Conservation (phyloP, 2,797 vertebrate species). For the Paramormyrops hopkinsi region DNA sequence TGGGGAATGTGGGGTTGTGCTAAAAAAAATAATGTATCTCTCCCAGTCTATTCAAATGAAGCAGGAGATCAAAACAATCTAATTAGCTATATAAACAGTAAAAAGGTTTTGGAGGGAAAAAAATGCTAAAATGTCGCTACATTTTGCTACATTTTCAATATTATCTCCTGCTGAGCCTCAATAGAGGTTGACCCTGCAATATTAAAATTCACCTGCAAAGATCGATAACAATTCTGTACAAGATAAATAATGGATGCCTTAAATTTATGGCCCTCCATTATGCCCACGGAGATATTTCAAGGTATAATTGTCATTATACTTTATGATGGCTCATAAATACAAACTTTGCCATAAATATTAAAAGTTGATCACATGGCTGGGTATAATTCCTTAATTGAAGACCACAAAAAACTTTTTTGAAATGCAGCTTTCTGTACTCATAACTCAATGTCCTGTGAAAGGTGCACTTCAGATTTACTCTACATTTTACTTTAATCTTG, state of each 20-base stretch:
- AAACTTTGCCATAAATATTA: slow-evolving; percentile 24
- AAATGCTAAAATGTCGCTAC: neutral
- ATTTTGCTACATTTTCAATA: neutral
- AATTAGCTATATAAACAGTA: neutral
- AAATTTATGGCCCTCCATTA: slow-evolving; percentile 27
- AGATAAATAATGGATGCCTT: slow-evolving; percentile 28
- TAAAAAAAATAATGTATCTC: neutral
- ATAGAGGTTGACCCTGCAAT: neutral
- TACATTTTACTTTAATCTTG: neutral
- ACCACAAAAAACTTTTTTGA: neutral
- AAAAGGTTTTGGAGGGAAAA: neutral
- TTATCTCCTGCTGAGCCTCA: neutral
- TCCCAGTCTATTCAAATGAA: neutral
- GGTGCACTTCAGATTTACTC: neutral
- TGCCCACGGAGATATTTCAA: slow-evolving; percentile 28
- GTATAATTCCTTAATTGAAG: slow-evolving; percentile 9
- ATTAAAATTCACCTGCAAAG: slow-evolving; percentile 15
- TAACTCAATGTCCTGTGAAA: neutral
- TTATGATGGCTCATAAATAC: slow-evolving; percentile 24
- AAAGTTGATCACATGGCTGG: slow-evolving; percentile 26
- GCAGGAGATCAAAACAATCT: neutral
- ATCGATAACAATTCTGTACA: slow-evolving; percentile 12
- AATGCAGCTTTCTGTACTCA: neutral
- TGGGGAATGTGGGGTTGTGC: neutral
- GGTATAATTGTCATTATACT: slow-evolving; percentile 35